These are phyloP conservation scores for Tenrec ecaudatus DNA, from an alignment of 2,113 vertebrate genomes.

Conservation along the genomic window DNA sequence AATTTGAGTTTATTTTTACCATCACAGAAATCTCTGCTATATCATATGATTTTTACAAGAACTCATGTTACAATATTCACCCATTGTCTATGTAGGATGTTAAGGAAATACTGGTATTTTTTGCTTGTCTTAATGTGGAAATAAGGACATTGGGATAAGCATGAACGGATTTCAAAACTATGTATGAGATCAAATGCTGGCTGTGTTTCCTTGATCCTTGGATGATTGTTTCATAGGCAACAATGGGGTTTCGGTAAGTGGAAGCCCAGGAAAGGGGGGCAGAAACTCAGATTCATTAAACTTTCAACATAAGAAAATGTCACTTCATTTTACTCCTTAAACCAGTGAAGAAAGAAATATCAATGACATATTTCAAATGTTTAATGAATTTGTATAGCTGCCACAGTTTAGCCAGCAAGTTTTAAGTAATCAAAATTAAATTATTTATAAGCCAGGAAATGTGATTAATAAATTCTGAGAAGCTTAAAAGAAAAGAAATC, in stretches of 20 bases:
- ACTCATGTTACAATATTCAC: background rate
- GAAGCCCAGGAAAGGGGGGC: background rate
- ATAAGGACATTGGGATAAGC: background rate
- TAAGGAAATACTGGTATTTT: background rate
- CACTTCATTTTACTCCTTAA: conserved; percentile 25
- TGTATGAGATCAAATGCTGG: background rate
- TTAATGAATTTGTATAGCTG: conserved; percentile 46
- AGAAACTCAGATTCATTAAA: background rate
- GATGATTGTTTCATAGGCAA: background rate
- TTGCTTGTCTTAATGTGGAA: background rate
- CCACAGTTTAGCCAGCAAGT: conserved; percentile 42
- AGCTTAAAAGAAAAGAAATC: conserved; percentile 6
- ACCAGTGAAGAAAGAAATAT: conserved; percentile 34
- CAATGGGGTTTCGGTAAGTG: background rate
- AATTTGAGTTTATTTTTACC: background rate
- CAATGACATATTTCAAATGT: conserved; percentile 43
- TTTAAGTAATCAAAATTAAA: conserved; percentile 62
- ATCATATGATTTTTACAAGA: background rate
- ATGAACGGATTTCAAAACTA: background rate
- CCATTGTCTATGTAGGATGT: background rate
- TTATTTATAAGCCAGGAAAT: conserved; percentile 48
- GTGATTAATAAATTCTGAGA: conserved; percentile 16
- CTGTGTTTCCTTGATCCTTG: too few relatives aligned
- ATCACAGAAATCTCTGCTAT: background rate
- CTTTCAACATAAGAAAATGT: background rate